Percentiles rank a stretch among this genome's conserved stretches.
Evolutionary conservation across 1,140 invertebrate species (phyloP).

Genomic region (Ceratina japonica): DNA sequence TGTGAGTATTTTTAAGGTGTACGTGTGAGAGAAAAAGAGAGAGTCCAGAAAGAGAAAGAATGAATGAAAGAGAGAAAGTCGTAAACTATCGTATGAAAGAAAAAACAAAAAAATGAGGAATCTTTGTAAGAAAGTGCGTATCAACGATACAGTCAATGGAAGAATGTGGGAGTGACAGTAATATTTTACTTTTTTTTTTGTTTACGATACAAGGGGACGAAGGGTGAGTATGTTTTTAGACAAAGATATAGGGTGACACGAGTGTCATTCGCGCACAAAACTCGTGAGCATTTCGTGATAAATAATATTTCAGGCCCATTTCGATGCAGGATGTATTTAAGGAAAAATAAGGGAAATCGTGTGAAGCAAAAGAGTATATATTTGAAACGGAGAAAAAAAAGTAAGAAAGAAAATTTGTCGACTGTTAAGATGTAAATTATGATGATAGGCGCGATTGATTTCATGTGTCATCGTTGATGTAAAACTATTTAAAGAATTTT

Average conservation of each 20-base stretch:
- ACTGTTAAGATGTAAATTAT: conserved; percentile 39
- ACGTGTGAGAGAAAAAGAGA: conserved; percentile 34
- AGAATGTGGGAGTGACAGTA: conserved; percentile 55
- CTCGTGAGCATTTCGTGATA: conserved; percentile 28
- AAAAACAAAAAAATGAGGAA: conserved; percentile 9
- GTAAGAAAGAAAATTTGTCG: conserved; percentile 14
- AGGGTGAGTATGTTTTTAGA: conserved; percentile 41
- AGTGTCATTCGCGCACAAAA: conserved; percentile 56
- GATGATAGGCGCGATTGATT: conserved; percentile 56
- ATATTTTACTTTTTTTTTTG: conserved; percentile 27
- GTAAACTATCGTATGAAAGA: conserved; percentile 33
- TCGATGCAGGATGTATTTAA: conserved; percentile 13
- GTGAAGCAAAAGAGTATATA: background rate
- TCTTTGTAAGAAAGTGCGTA: conserved; percentile 38
- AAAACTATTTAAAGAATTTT: conserved; percentile 60
- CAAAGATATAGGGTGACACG: conserved; percentile 37
- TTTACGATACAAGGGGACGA: conserved; percentile 8
- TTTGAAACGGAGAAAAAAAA: background rate
- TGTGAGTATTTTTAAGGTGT: conserved; percentile 69
- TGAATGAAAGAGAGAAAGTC: conserved; percentile 23
- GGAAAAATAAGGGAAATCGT: background rate
- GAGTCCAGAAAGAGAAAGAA: background rate
- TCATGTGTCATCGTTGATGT: conserved; percentile 57
- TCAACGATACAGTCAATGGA: conserved; percentile 36
- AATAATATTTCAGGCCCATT: conserved; percentile 15